Evolutionary conservation across 2,797 vertebrate genomes (phyloP), one percentile per base, ranked within the genome.

Genomic region (Cirrhinus molitorella): DNA sequence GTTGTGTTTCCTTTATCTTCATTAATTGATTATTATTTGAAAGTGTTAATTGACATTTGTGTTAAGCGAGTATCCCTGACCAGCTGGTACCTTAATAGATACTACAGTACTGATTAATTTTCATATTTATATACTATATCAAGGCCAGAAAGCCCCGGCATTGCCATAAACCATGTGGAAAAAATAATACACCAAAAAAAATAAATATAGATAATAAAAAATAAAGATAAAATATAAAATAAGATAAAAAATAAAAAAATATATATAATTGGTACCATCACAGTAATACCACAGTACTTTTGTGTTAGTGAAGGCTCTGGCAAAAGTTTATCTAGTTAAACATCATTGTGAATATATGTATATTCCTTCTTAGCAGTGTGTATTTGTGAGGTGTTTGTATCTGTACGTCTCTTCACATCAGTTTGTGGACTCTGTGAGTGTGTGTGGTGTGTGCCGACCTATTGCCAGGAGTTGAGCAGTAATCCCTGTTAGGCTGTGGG

Each of bases 401-500:
- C 55, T 71, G 25, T 68, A 34, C 7, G 28, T 81, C 23, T 80
- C 23, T 61, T 53, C 65, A 37, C 17, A 43, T 65, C 16, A 21
- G 16, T 53, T 61, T 66, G 74, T 82, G 67, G n/a, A 43, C n/a
- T 65, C 4, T 47, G 53, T 34, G 14, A 63, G 43, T 9, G 43
- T 25, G 59, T 55, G 49, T 4, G 28, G 77, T 79, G 61, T 6
- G 5, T 68, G 65, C 21, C 2, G 12, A 53, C 28, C 28, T n/a
- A 14, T 68, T 34, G 63, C 47, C 25, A 49, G 1, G 19, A 59
- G 45, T 59, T 57, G 34, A 70, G 79, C 23, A 31, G 51, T 80
- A 71, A 71, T 80, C 79, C 53, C 66, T 31, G 66, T 70, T 45
- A 28, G 25, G 17, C 17, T 1, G 17, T 70, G 49, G 66, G 66